These are phyloP conservation scores for Phalloptychus januarius DNA, from an alignment of 2,797 vertebrate genomes.

Conservation along the genomic window DNA sequence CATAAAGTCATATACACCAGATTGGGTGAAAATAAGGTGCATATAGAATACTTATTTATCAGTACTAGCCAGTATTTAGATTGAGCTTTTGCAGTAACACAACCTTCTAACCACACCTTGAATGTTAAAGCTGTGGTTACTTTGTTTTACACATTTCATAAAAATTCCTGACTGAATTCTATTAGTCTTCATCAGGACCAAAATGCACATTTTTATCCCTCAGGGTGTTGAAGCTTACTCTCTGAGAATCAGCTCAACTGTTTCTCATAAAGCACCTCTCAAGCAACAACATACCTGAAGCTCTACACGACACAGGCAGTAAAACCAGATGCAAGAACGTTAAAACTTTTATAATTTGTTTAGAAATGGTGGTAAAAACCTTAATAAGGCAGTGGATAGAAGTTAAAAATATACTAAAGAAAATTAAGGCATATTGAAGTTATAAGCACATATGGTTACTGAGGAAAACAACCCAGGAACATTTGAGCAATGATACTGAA, in stretches of 20 bases:
- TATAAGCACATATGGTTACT: not conserved
- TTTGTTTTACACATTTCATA: not conserved
- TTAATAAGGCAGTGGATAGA: not conserved
- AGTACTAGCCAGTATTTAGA: not conserved
- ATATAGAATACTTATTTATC: not conserved
- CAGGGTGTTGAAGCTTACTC: not conserved
- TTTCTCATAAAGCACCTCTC: not conserved
- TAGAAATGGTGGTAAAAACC: not conserved
- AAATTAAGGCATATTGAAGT: not conserved
- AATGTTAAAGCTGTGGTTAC: not conserved
- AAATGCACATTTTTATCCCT: not conserved
- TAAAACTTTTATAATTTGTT: not conserved
- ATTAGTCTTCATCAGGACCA: not conserved
- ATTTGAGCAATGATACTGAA: too few species aligned
- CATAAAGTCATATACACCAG: not conserved
- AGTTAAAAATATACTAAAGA: not conserved
- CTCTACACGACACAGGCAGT: not conserved
- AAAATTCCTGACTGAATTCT: not conserved
- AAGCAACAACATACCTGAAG: not conserved
- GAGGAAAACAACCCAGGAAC: not conserved
- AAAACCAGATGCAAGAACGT: not conserved
- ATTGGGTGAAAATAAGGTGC: not conserved
- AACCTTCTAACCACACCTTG: not conserved
- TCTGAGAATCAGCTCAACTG: constrained; percentile 1
- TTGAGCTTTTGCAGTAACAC: not conserved